Evolutionary conservation across 1,140 invertebrate species (phyloP).

Genomic region (Drosophila murphyi): DNA sequence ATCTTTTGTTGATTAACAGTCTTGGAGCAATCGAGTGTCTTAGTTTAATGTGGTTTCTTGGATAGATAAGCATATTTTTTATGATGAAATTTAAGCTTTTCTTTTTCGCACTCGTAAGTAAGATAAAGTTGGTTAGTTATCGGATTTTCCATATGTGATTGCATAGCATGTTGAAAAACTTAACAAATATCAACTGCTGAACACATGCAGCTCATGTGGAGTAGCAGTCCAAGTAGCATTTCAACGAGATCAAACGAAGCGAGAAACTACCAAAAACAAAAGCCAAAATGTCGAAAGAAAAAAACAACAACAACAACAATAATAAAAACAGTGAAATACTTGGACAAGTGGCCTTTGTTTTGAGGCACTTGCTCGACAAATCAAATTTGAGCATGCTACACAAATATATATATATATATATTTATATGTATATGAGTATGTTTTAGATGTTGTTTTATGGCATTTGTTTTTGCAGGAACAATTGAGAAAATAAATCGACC

Average conservation of each 20-base stretch:
- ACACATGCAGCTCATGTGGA: slow-evolving; percentile 70
- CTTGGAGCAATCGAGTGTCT: no score
- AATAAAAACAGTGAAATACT: slow-evolving; percentile 27
- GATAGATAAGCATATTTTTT: no score
- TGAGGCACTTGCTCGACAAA: slow-evolving; percentile 48
- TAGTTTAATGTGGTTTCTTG: no score
- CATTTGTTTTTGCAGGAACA: slow-evolving; percentile 74
- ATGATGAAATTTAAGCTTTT: no score
- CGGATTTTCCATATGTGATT: neutral
- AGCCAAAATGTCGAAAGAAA: neutral
- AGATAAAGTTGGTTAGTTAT: neutral
- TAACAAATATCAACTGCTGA: slow-evolving; percentile 11
- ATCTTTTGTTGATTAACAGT: no score
- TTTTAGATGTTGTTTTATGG: slow-evolving; percentile 19
- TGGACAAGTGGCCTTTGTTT: slow-evolving; percentile 49
- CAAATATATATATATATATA: slow-evolving; percentile 7
- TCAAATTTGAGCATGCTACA: slow-evolving; percentile 37
- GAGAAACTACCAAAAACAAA: slow-evolving; percentile 39
- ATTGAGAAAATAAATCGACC: slow-evolving; percentile 79
- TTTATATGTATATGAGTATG: slow-evolving; percentile 17
- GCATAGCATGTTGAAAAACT: neutral
- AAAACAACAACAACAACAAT: slow-evolving; percentile 14
- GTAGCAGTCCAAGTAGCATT: slow-evolving; percentile 49
- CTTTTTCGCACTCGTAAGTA: no score
- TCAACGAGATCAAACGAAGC: slow-evolving; percentile 42